Base-by-base conservation (phyloP, 2,888 invertebrate species). In the Drosophila hamatofila region DNA sequence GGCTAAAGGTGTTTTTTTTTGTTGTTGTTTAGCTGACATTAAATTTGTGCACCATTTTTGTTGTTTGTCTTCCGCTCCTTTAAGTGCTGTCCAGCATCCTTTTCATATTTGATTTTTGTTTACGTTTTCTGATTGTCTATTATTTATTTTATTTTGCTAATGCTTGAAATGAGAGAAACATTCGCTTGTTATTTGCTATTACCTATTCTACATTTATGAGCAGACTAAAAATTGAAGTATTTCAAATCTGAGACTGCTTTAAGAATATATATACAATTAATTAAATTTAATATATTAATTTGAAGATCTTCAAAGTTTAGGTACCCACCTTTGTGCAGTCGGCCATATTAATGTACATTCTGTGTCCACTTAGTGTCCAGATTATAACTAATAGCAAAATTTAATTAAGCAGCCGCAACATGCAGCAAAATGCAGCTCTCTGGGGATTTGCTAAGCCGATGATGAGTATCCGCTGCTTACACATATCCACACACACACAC, bases 341-440 rank as follows among this genome's bases (percentile, higher is more conserved):
- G 21, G 1, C 44, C 30, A 33, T 25, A 54, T 35, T 33, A 21
- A 16, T 67, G 69, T 56, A 33, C 62, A 65, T 44, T 48, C 62
- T 68, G 73, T 60, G 73, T 46, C 39, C 79, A 71, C 75, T 64
- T 81, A 77, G 67, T 68, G 74, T 63, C 35, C 59, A 68, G 80
- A 79, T 84, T 81, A 80, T 63, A 72, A 80, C 66, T 84, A 85
- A 85, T 87, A 75, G 80, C 66, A 55, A 68, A 81, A 85, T 87
- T 87, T 81, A 84, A 87, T 89, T 87, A 85, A 78, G 70, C 61
- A 60, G 87, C 66, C 72, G 61, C 55, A 72, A 60, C 78, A 80
- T 64, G 72, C 60, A 56, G 41, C 63, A 46, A 60, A 48, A 57
- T 61, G 52, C 52, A 68, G 56, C 68, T 58, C 63, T 51, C 57